Evolutionary conservation across 2,888 invertebrate species (phyloP).

Genomic region (Ernsta delagoae): DNA sequence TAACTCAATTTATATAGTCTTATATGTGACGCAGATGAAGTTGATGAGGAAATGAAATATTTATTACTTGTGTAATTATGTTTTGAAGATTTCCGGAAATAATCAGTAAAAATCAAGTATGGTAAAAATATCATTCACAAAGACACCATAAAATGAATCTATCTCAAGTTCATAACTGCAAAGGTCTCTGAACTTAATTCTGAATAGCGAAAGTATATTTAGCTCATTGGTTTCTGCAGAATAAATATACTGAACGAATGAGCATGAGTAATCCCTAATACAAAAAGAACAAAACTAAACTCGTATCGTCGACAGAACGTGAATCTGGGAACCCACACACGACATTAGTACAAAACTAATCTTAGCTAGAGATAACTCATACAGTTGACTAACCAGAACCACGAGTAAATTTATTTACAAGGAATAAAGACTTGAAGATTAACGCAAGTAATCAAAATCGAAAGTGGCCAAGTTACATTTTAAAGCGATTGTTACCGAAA

Average conservation of each 20-base stretch:
- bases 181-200: conserved; percentile 73
- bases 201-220: conserved; percentile 58
- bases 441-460: not conserved
- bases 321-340: conserved; percentile 12
- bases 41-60: too few species aligned
- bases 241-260: conserved; percentile 40
- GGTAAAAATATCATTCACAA: too few species aligned
- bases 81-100: too few species aligned
- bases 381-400: not conserved
- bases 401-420: not conserved
- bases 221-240: conserved; percentile 46
- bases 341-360: conserved; percentile 13
- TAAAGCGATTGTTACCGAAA: not conserved
- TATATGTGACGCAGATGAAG: too few species aligned
- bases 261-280: conserved; percentile 42
- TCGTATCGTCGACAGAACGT: conserved; percentile 35
- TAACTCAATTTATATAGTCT: too few species aligned
- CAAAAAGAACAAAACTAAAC: conserved; percentile 38
- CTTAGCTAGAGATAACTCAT: not conserved
- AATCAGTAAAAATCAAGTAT: too few species aligned
- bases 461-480: too few species aligned
- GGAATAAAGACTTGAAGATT: not conserved
- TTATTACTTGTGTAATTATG: too few species aligned
- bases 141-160: not conserved
- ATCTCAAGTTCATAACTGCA: not conserved